Conservation (phyloP, 2,888 invertebrate species). For the Melinaea menophilus region DNA sequence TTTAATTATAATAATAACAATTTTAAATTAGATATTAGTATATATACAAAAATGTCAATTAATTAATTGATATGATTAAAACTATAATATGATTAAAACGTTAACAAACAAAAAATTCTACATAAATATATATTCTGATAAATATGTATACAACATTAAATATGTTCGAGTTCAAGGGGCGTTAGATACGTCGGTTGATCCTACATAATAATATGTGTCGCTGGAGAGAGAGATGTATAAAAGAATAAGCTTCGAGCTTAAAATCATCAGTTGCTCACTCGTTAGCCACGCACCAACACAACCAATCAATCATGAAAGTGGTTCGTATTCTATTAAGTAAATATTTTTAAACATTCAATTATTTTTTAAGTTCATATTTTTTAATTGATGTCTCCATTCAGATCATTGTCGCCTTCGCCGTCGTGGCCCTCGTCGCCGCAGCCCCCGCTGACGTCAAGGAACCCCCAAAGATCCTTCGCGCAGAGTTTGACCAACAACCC, state of each 20-base stretch:
- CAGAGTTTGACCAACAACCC: constrained; percentile 44
- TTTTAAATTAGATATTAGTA: too few species aligned
- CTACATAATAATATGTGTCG: constrained; percentile 23
- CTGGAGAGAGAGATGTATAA: constrained; percentile 65
- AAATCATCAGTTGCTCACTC: constrained; percentile 64
- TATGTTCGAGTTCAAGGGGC: constrained; percentile 1
- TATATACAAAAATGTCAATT: background rate
- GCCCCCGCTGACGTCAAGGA: constrained; percentile 40
- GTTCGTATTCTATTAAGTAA: constrained; percentile 43
- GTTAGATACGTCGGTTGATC: background rate
- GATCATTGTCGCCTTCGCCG: constrained; percentile 54
- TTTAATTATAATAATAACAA: too few species aligned
- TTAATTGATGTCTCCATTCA: constrained; percentile 26
- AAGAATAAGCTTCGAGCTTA: constrained; percentile 55
- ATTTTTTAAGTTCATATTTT: too few species aligned
- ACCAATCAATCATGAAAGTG: constrained; percentile 64
- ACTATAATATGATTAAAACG: background rate
- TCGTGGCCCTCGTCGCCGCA: constrained; percentile 54
- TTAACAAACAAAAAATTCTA: background rate
- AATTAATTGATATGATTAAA: background rate
- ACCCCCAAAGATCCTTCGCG: constrained; percentile 44
- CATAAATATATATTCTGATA: background rate
- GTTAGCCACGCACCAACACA: constrained; percentile 49
- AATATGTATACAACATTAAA: background rate
- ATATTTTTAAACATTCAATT: too few species aligned